These are phyloP conservation scores for Actinostola sp. DNA, from an alignment of 92 coral and sea anemone genomes.

Conservation along the genomic window DNA sequence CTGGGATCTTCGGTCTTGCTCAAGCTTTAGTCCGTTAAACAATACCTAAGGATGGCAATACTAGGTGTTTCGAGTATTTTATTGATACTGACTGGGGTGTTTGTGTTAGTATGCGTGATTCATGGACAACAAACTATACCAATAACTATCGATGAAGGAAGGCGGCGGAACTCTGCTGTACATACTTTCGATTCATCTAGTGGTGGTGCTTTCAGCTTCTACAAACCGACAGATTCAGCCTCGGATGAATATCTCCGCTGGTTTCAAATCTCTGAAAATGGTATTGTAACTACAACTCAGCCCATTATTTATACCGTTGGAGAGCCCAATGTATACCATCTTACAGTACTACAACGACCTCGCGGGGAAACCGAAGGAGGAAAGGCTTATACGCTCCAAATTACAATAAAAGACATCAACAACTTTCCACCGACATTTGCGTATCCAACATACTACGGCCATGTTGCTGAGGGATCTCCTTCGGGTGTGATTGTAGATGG, in stretches of 20 bases:
- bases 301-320: conserved; percentile 36
- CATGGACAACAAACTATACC: conserved; percentile 15
- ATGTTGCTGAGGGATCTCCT: conserved; percentile 46
- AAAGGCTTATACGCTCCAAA: conserved; percentile 38
- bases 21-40: conserved; percentile 13
- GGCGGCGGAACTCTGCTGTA: conserved; percentile 25
- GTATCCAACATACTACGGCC: conserved; percentile 39
- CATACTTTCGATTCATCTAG: conserved; percentile 39
- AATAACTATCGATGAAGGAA: conserved; percentile 20
- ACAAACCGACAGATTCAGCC: conserved; percentile 33
- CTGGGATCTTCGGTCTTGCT: background rate
- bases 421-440: conserved; percentile 60
- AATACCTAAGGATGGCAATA: conserved; percentile 10
- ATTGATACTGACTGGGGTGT: conserved; percentile 6
- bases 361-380: conserved; percentile 55
- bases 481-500: conserved; percentile 49
- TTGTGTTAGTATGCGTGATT: conserved; percentile 9
- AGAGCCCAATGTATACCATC: conserved; percentile 48
- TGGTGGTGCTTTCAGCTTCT: conserved; percentile 44
- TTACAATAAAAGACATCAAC: conserved; percentile 46
- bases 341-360: conserved; percentile 48
- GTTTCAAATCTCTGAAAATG: conserved; percentile 49
- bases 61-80: conserved; percentile 8
- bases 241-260: conserved; percentile 15
- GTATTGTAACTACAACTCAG: conserved; percentile 44